Percentiles rank a stretch among this genome's conserved stretches.
These are phyloP conservation scores for Folsomia manolachei DNA, from an alignment of 2,888 invertebrate genomes.

Conservation along the genomic window DNA sequence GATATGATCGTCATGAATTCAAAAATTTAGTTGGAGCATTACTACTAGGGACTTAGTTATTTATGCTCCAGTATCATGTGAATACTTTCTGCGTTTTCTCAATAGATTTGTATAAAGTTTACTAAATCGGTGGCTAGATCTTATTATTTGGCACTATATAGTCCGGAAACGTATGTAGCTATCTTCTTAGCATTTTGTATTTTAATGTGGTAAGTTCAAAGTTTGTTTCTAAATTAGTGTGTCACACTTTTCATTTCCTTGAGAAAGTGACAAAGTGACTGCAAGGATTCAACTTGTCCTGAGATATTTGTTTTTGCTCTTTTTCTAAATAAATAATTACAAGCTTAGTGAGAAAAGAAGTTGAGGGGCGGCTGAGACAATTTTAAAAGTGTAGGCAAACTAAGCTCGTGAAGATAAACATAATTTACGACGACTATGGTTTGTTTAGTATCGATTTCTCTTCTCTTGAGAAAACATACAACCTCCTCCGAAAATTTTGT, in stretches of 20 bases:
- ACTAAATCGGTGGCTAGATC: no score
- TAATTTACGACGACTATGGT: slow-evolving; percentile 4
- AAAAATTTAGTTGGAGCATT: background rate
- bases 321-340: background rate
- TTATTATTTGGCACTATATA: no score
- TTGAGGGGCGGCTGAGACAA: background rate
- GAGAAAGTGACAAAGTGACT: background rate
- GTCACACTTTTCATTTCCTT: background rate
- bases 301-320: background rate
- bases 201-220: no score
- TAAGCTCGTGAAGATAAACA: background rate
- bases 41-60: no score
- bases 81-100: no score
- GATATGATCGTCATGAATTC: background rate
- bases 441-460: slow-evolving; percentile 7
- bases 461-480: background rate
- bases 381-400: background rate
- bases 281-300: background rate
- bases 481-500: background rate
- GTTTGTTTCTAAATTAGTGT: background rate
- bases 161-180: no score
- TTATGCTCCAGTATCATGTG: no score
- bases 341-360: background rate
- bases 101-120: no score
- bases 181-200: no score